Base-by-base conservation (phyloP, 1,140 invertebrate species). In the Drosophila miranda region DNA sequence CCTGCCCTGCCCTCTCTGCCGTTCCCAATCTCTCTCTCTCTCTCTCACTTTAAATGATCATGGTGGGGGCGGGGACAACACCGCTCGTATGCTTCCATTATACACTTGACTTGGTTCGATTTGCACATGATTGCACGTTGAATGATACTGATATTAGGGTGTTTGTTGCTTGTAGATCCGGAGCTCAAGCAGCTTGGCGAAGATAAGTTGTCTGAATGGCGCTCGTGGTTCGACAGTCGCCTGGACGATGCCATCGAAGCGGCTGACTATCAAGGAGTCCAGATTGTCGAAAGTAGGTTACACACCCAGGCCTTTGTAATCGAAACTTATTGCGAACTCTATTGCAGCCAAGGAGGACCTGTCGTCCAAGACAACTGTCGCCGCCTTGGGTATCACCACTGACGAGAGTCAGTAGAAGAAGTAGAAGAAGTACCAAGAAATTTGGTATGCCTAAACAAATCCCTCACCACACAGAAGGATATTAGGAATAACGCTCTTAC, bases 181-280 rank as follows among this genome's bases (percentile, higher is more conserved):
- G 93, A 94, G 86, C 93, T 97, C 63, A 95, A 95, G 82, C 93
- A 95, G 63, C 92, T 95, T 55, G 94, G 95, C 28, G 93, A 95
- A 89, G 92, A 93, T 62, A 95, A 96, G 78, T 94, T 95, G 78
- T 91, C 91, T 38, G 94, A 96, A 75, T 94, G 97, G 78, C 93
- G 93, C 77, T 92, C 92, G 42, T 97, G 96, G 96, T 95, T 97
- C 88, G 93, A 95, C 88, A 93, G 94, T 88, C 92, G 96, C 75
- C 93, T 97, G 81, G 95, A 97, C 84, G 94, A 96, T 92, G 96
- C 96, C 11, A 95, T 97, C 60, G 94, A 94, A 76, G 95, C 95
- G 14, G 95, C 95, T 8, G 94, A 95, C 87, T 91, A 70, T 90
- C 89, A 90, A 84, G 78, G 92, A 81, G 82, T 60, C 66, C 79